phyloP scores from a whole-genome alignment of 2,888 invertebrate species.

The Pristionchus entomophagus region DNA sequence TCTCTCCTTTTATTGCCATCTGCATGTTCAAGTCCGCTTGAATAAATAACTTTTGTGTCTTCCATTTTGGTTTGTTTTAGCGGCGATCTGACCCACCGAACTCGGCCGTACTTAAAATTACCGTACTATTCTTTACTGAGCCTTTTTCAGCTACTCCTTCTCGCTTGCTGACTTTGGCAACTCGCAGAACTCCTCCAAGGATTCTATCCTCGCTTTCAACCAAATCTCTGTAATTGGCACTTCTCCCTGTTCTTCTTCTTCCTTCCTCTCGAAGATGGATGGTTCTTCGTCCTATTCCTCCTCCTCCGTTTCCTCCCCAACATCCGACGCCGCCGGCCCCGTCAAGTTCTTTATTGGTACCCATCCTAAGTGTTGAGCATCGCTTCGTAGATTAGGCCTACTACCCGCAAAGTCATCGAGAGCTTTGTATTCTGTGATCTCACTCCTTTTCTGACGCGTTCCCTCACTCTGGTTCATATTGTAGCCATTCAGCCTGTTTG shows the following conservation, averaged over 20 bases:
- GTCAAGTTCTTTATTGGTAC: conserved; percentile 46
- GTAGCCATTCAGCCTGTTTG: background rate
- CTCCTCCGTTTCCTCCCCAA: conserved; percentile 34
- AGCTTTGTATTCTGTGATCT: conserved; percentile 37
- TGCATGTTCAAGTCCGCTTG: too few species aligned
- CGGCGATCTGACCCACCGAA: conserved; percentile 1
- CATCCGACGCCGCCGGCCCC: background rate
- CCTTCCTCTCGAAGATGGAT: conserved; percentile 46
- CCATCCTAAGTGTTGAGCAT: conserved; percentile 24
- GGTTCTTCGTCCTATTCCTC: conserved; percentile 15
- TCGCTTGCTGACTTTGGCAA: conserved; percentile 36
- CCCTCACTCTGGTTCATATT: conserved; percentile 13
- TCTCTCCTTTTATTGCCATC: too few species aligned
- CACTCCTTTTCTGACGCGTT: conserved; percentile 18
- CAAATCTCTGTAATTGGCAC: conserved; percentile 45
- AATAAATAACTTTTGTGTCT: too few species aligned
- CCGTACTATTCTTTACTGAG: background rate
- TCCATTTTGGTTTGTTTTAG: too few species aligned
- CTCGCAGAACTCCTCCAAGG: background rate
- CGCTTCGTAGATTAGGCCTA: background rate
- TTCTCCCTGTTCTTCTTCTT: conserved; percentile 45
- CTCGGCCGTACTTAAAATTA: background rate
- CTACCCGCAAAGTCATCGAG: conserved; percentile 19
- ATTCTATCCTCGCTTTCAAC: conserved; percentile 39
- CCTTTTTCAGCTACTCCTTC: conserved; percentile 42